Conservation (phyloP, 2,888 invertebrate species). For the Eubasilissa splendida region DNA sequence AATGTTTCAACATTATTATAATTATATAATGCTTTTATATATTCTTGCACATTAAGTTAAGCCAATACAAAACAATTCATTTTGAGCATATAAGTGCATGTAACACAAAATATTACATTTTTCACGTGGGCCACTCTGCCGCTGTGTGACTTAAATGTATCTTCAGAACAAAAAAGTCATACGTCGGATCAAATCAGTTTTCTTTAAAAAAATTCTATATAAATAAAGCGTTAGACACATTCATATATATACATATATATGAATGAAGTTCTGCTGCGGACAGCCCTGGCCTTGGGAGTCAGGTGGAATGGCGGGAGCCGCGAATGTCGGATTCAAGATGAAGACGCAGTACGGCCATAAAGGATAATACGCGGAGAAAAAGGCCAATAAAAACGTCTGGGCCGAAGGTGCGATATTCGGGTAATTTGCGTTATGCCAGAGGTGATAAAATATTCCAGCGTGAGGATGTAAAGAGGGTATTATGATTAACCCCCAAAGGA, state of each 20-base stretch:
- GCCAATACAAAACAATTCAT: too few relatives aligned
- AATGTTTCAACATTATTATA: too few relatives aligned
- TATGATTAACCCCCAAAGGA: too few relatives aligned
- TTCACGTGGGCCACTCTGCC: too few relatives aligned
- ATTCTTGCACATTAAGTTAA: too few relatives aligned
- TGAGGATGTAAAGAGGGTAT: not conserved
- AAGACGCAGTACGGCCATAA: conserved; percentile 20
- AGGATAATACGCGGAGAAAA: conserved; percentile 42
- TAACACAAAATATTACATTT: too few relatives aligned
- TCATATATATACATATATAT: not conserved
- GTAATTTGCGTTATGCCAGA: conserved; percentile 35
- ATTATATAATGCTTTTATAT: too few relatives aligned
- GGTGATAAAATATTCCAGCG: conserved; percentile 6
- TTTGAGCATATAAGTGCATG: too few relatives aligned
- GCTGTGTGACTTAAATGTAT: too few relatives aligned
- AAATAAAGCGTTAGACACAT: not conserved
- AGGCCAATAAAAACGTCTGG: conserved; percentile 42
- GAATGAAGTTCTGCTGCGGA: not conserved
- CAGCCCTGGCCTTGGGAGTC: not conserved
- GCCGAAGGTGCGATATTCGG: conserved; percentile 28
- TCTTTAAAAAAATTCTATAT: not conserved
- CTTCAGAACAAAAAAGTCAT: too few relatives aligned
- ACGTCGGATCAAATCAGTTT: too few relatives aligned
- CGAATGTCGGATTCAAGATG: conserved; percentile 24
- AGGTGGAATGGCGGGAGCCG: not conserved